Percentiles rank a stretch among this genome's conserved stretches.
These are phyloP conservation scores for Limnephilus rhombicus DNA, from an alignment of 2,888 invertebrate genomes.

Conservation along the genomic window DNA sequence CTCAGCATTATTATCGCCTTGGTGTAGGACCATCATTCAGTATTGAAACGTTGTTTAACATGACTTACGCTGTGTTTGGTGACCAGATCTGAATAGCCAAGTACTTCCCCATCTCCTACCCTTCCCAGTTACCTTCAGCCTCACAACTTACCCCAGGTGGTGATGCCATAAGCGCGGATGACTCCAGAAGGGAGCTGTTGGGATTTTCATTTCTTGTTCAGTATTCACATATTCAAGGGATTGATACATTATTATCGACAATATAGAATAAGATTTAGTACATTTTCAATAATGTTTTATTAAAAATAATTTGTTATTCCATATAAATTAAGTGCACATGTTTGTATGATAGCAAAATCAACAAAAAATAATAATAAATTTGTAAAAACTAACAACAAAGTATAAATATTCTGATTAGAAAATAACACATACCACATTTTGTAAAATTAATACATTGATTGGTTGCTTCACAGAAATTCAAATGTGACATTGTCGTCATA, in stretches of 20 bases:
- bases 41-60: too few species aligned
- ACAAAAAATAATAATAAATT: slow-evolving; percentile 23
- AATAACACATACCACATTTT: slow-evolving; percentile 29
- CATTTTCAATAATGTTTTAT: slow-evolving; percentile 59
- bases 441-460: slow-evolving; percentile 12
- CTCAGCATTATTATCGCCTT: too few species aligned
- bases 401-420: slow-evolving; percentile 42
- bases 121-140: too few species aligned
- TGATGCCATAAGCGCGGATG: too few species aligned
- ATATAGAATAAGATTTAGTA: neutral
- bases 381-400: slow-evolving; percentile 30
- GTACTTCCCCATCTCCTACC: too few species aligned
- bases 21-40: too few species aligned
- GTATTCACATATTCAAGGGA: neutral
- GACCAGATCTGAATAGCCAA: too few species aligned
- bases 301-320: slow-evolving; percentile 62
- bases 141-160: too few species aligned
- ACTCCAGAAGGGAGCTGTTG: neutral
- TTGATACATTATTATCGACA: neutral
- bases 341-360: slow-evolving; percentile 43
- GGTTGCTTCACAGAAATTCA: too few species aligned
- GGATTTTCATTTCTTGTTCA: too few species aligned
- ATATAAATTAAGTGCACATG: slow-evolving; percentile 53
- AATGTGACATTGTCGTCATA: too few species aligned
- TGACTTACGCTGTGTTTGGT: too few species aligned